These are phyloP conservation scores for Eilema caniola DNA, from an alignment of 2,888 invertebrate genomes.

Conservation along the genomic window DNA sequence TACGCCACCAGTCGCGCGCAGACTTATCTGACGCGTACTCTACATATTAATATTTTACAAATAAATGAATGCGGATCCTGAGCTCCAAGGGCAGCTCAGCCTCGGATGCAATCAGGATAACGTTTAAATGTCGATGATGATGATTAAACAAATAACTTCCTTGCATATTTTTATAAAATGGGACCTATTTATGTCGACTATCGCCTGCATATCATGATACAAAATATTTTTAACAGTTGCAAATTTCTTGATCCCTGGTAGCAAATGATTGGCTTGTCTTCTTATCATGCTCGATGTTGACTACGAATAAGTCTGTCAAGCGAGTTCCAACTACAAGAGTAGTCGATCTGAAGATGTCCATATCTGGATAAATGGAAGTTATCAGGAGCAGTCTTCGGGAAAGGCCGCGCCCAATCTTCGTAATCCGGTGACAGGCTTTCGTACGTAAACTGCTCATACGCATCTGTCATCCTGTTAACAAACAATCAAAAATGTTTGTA, in stretches of 20 bases:
- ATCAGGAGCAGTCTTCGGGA: slow-evolving; percentile 89
- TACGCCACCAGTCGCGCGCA: too few relatives aligned
- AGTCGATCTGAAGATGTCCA: slow-evolving; percentile 93
- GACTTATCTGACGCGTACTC: too few relatives aligned
- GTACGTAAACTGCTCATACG: slow-evolving; percentile 79
- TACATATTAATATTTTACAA: too few relatives aligned
- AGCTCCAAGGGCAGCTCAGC: too few relatives aligned
- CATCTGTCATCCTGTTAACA: slow-evolving; percentile 73
- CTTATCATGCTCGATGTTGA: slow-evolving; percentile 59
- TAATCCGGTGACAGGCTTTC: slow-evolving; percentile 82
- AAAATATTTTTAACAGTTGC: slow-evolving; percentile 1
- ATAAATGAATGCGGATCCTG: too few relatives aligned
- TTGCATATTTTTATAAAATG: slow-evolving; percentile 3
- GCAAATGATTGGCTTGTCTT: slow-evolving; percentile 1
- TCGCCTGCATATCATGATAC: slow-evolving; percentile 10
- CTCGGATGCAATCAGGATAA: too few relatives aligned
- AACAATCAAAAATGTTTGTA: slow-evolving; percentile 14
- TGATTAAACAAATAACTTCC: slow-evolving; percentile 12
- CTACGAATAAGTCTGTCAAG: slow-evolving; percentile 91
- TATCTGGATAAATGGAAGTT: slow-evolving; percentile 92
- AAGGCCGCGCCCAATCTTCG: slow-evolving; percentile 90
- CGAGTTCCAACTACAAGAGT: slow-evolving; percentile 94
- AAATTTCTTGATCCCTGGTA: not conserved
- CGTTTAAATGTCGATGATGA: too few relatives aligned
- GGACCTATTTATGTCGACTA: not conserved